A percentile compares a stretch with the other conserved stretches of the same genome.
Evolutionary conservation across 2,113 vertebrate genomes (phyloP).

Genomic region (Oxyruncus cristatus): DNA sequence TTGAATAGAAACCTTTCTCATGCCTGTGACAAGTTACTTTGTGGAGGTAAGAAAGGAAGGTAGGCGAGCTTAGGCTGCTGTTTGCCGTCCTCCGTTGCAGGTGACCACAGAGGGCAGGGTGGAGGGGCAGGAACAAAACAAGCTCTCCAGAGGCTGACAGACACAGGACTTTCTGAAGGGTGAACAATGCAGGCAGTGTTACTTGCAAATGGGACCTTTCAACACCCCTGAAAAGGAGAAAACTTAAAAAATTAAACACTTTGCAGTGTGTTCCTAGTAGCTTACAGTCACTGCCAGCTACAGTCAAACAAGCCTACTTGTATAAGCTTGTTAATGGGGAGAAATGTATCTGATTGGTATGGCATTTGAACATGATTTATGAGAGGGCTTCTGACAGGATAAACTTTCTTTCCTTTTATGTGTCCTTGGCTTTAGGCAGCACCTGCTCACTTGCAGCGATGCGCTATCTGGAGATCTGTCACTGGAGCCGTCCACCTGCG

Average conservation of each 20-base stretch:
- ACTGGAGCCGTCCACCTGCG: background rate
- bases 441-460: slow-evolving; percentile 62
- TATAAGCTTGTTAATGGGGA: slow-evolving; percentile 72
- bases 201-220: slow-evolving; percentile 63
- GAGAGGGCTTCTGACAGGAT: slow-evolving; percentile 57
- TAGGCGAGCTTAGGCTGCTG: background rate
- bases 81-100: slow-evolving; percentile 30
- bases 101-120: slow-evolving; percentile 25
- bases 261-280: slow-evolving; percentile 23
- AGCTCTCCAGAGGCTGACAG: slow-evolving; percentile 41
- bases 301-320: slow-evolving; percentile 54
- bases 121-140: background rate
- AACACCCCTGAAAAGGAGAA: slow-evolving; percentile 57
- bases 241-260: slow-evolving; percentile 71
- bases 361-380: slow-evolving; percentile 80
- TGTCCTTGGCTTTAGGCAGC: slow-evolving; percentile 58
- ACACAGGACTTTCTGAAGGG: background rate
- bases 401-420: slow-evolving; percentile 64
- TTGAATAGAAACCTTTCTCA: slow-evolving; percentile 70
- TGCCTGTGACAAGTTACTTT: slow-evolving; percentile 67
- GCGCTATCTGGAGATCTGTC: slow-evolving; percentile 65
- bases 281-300: slow-evolving; percentile 6
- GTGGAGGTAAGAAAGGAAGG: slow-evolving; percentile 8
- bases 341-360: slow-evolving; percentile 65
- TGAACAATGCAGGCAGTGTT: slow-evolving; percentile 66